phyloP scores from a whole-genome alignment of 2,888 invertebrate species.

The Anaspis maculata region DNA sequence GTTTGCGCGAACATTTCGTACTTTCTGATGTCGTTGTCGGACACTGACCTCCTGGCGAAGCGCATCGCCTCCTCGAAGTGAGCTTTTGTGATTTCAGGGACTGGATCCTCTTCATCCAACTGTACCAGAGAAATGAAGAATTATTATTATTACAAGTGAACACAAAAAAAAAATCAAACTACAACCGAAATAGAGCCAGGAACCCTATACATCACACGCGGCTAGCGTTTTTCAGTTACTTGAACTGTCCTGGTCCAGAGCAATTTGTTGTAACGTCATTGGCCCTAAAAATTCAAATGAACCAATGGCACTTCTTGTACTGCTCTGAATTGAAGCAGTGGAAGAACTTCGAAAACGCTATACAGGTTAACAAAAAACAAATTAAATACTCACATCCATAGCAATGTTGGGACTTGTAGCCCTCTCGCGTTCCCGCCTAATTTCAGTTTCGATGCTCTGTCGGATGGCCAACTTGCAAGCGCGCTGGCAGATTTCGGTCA shows the following conservation, averaged over 20 bases:
- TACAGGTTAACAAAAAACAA: too few species aligned
- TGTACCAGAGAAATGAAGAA: conserved; percentile 39
- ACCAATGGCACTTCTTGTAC: too few species aligned
- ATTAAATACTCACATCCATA: conserved; percentile 86
- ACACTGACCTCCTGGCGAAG: conserved; percentile 94
- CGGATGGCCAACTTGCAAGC: conserved; percentile 99
- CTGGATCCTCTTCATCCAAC: conserved; percentile 96
- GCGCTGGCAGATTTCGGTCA: conserved; percentile 98
- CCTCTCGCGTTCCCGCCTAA: conserved; percentile 79
- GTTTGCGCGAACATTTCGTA: conserved; percentile 99
- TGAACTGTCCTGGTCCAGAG: too few species aligned
- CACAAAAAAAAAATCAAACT: neutral
- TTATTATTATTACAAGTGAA: conserved; percentile 1
- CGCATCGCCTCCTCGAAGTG: conserved; percentile 99
- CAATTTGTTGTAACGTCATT: too few species aligned
- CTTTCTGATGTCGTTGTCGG: conserved; percentile 98
- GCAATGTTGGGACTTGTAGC: conserved; percentile 66
- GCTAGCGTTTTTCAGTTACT: too few species aligned
- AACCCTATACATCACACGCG: too few species aligned
- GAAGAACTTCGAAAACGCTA: too few species aligned
- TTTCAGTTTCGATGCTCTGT: conserved; percentile 95
- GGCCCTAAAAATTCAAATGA: too few species aligned
- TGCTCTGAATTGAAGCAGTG: too few species aligned
- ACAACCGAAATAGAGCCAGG: neutral
- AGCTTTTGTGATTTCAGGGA: conserved; percentile 93